These are phyloP conservation scores for Physella acuta DNA, from an alignment of 1,140 invertebrate genomes.

Conservation along the genomic window DNA sequence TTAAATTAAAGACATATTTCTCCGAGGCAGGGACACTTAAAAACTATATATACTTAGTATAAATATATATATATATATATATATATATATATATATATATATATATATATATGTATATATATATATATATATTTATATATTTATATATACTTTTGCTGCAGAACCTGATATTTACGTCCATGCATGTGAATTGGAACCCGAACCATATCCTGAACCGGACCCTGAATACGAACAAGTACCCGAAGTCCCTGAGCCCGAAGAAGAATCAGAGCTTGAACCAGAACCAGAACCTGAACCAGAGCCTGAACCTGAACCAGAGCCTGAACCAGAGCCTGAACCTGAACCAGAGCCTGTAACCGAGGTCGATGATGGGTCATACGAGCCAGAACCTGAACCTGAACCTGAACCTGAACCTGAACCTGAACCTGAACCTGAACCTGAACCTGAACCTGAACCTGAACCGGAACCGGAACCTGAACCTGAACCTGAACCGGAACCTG, in stretches of 20 bases:
- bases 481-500: constrained; percentile 23
- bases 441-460: constrained; percentile 19
- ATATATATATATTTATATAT: too few species aligned
- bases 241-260: not conserved
- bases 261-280: not conserved
- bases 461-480: constrained; percentile 31
- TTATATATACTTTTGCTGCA: too few species aligned
- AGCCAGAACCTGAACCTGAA: not conserved
- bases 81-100: too few species aligned
- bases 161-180: too few species aligned
- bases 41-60: too few species aligned
- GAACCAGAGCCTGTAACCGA: not conserved
- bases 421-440: not conserved
- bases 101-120: too few species aligned
- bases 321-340: not conserved
- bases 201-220: not conserved
- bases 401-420: not conserved
- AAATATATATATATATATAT: too few species aligned
- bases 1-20: too few species aligned
- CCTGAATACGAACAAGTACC: constrained; percentile 28
- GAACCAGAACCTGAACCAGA: not conserved
- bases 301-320: not conserved
- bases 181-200: constrained; percentile 28
- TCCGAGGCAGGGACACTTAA: too few species aligned
- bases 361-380: too few species aligned